Percentiles rank a stretch among this genome's conserved stretches.
Evolutionary conservation across 1,140 invertebrate species (phyloP).

Genomic region (Steinernema feltiae): DNA sequence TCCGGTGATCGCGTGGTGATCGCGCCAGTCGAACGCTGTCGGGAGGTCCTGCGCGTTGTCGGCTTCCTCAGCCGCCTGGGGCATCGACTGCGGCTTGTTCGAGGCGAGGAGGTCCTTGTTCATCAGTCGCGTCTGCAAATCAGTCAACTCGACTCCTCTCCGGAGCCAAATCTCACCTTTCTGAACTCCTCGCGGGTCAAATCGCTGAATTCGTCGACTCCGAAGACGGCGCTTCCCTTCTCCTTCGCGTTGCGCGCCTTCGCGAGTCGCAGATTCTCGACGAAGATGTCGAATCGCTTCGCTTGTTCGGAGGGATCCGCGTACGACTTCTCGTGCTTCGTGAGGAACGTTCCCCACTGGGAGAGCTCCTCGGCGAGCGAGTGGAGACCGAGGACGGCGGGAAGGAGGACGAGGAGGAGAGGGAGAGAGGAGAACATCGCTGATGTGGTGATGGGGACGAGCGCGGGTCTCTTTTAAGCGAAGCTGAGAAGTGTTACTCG

Average conservation of each 20-base stretch:
- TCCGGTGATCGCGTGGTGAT: background rate
- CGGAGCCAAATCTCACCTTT: no score
- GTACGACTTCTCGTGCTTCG: background rate
- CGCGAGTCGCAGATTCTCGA: background rate
- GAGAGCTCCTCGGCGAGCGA: background rate
- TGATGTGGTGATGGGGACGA: background rate
- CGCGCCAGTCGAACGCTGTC: background rate
- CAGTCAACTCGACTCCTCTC: no score
- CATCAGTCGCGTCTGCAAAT: background rate
- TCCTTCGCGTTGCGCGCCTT: background rate
- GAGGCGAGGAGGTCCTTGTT: background rate
- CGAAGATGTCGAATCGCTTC: background rate
- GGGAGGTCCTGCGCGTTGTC: background rate
- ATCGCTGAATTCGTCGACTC: constrained; percentile 2
- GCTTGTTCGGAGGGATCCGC: background rate
- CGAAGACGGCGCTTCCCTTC: background rate
- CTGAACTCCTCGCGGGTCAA: background rate
- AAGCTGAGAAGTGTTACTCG: no score
- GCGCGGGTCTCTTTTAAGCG: no score
- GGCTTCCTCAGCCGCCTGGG: background rate
- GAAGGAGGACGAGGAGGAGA: background rate
- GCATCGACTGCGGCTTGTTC: background rate
- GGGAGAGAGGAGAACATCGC: background rate
- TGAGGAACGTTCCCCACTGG: background rate
- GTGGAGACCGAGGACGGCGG: background rate